Evolutionary conservation across 2,113 vertebrate genomes (phyloP).

Genomic region (Corvus cornix): DNA sequence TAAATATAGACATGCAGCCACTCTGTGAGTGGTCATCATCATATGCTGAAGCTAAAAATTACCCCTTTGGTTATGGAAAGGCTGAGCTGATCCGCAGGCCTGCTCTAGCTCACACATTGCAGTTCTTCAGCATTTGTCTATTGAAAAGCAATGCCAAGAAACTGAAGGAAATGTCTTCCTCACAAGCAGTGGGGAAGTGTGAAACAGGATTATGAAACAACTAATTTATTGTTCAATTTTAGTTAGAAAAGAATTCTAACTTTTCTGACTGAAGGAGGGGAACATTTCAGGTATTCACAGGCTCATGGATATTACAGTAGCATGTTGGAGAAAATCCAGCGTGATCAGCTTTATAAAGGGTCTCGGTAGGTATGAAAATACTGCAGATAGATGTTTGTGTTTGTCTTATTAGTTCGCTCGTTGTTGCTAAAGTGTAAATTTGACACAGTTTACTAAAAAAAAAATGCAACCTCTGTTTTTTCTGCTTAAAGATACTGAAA

Average conservation of each 20-base stretch:
- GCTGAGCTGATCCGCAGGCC: slow-evolving; percentile 75
- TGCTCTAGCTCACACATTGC: slow-evolving; percentile 55
- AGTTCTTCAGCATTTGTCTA: slow-evolving; percentile 56
- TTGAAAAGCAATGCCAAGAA: slow-evolving; percentile 17
- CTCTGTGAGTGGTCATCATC: slow-evolving; percentile 82
- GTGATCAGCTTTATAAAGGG: slow-evolving; percentile 94
- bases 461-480: neutral
- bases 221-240: neutral
- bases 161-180: neutral
- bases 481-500: neutral
- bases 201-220: slow-evolving; percentile 58
- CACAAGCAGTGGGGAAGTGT: neutral
- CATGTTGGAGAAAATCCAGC: slow-evolving; percentile 92
- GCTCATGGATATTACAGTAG: slow-evolving; percentile 87
- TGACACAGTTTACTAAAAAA: neutral
- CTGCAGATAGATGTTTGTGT: neutral
- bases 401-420: neutral
- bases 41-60: slow-evolving; percentile 91
- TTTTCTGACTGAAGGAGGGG: slow-evolving; percentile 46
- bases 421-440: neutral
- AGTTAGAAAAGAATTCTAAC: slow-evolving; percentile 50
- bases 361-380: slow-evolving; percentile 85
- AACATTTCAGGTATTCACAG: slow-evolving; percentile 45
- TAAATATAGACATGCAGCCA: slow-evolving; percentile 92
- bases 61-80: slow-evolving; percentile 82